Conservation (phyloP, 2,797 vertebrate genomes). For the Pipistrellus pygmaeus region DNA sequence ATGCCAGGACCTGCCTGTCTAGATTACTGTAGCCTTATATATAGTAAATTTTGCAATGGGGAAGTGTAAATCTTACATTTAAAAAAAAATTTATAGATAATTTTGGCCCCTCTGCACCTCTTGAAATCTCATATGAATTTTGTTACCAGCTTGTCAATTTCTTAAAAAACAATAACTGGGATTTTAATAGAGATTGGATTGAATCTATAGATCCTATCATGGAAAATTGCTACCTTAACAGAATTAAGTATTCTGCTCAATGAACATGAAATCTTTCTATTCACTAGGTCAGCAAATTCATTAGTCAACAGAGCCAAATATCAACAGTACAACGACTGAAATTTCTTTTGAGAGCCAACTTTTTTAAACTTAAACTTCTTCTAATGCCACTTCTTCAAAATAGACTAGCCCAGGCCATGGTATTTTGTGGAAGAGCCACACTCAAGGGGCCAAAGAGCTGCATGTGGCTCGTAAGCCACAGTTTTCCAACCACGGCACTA, state of each 20-base stretch:
- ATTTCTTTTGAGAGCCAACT: too few species aligned
- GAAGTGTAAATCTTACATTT: not conserved
- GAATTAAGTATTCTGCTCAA: not conserved
- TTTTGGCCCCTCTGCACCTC: not conserved
- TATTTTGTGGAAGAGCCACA: too few species aligned
- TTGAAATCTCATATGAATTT: not conserved
- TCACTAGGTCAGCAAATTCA: not conserved
- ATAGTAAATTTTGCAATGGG: not conserved
- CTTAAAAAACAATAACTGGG: not conserved
- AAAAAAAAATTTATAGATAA: too few species aligned
- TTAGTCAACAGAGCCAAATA: too few species aligned
- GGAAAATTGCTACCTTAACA: not conserved
- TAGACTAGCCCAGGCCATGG: too few species aligned
- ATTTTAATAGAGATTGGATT: not conserved
- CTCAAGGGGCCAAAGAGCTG: too few species aligned
- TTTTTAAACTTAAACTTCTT: too few species aligned
- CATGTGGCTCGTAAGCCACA: too few species aligned
- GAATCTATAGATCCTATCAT: not conserved
- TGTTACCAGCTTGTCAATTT: not conserved
- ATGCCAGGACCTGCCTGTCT: not conserved
- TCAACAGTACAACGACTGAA: too few species aligned
- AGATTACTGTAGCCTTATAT: not conserved
- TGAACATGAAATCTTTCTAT: slow-evolving; percentile 1
- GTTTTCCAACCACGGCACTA: not conserved
- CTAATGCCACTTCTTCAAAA: too few species aligned